phyloP scores from a whole-genome alignment of 2,888 invertebrate genomes.

The Bedellia somnulentella region DNA sequence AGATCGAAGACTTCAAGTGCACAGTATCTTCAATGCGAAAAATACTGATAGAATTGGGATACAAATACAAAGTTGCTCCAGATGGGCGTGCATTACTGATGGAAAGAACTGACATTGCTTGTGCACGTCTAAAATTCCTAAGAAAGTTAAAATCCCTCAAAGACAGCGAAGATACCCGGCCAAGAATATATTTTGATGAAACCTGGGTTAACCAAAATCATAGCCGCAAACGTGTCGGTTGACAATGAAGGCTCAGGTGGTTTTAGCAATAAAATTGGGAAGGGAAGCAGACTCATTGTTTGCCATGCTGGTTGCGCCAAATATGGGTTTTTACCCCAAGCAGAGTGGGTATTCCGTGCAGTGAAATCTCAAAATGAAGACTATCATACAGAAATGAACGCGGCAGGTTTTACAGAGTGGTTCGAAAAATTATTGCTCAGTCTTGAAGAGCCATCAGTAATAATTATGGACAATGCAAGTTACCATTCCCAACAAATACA shows the following conservation, averaged over 20 bases:
- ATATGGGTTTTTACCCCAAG: slow-evolving; percentile 10
- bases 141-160: too few species aligned
- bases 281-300: background rate
- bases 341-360: slow-evolving; percentile 3
- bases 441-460: background rate
- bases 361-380: slow-evolving; percentile 10
- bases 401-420: slow-evolving; percentile 10
- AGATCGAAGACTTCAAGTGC: too few species aligned
- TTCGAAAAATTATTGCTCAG: slow-evolving; percentile 10
- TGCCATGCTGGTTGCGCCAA: slow-evolving; percentile 8
- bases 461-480: slow-evolving; percentile 1
- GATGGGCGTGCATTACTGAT: too few species aligned
- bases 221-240: background rate
- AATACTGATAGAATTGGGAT: too few species aligned
- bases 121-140: too few species aligned
- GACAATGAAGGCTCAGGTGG: background rate
- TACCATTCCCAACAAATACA: too few species aligned
- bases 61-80: too few species aligned
- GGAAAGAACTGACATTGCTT: too few species aligned
- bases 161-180: too few species aligned
- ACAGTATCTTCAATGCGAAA: too few species aligned
- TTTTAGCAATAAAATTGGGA: too few species aligned
- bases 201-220: background rate
- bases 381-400: slow-evolving; percentile 9
- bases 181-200: background rate